Evolutionary conservation across 2,888 invertebrate genomes (phyloP).

Genomic region (Ceraclea dissimilis): DNA sequence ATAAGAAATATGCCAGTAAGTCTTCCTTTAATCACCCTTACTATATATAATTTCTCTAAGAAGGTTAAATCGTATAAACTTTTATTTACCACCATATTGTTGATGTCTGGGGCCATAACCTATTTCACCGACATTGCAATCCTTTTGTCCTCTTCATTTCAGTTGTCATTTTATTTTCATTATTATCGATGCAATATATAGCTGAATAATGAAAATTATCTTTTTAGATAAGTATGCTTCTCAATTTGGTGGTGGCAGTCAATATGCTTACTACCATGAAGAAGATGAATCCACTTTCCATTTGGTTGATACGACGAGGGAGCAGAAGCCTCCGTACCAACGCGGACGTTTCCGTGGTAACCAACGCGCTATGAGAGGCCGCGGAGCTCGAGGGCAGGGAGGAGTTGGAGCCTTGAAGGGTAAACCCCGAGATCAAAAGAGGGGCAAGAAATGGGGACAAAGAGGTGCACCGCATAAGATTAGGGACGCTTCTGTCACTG

Average conservation of each 20-base stretch:
- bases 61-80: no score
- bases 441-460: conserved; percentile 84
- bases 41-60: no score
- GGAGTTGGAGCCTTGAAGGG: conserved; percentile 80
- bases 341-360: conserved; percentile 82
- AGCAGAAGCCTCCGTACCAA: conserved; percentile 88
- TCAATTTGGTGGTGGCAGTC: conserved; percentile 88
- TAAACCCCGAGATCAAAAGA: conserved; percentile 70
- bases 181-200: no score
- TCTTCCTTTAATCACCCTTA: conserved; percentile 24
- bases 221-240: conserved; percentile 78
- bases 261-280: conserved; percentile 98
- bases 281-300: conserved; percentile 99
- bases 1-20: conserved; percentile 89
- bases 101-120: background rate
- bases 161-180: no score
- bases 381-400: conserved; percentile 61
- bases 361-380: conserved; percentile 64
- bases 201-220: no score
- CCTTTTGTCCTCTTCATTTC: no score
- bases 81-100: background rate
- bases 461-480: conserved; percentile 81
- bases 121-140: no score
- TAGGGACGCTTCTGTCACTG: conserved; percentile 93
- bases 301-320: conserved; percentile 88